Conservation (phyloP, 2,797 vertebrate genomes). For the Labeo calbasu region DNA sequence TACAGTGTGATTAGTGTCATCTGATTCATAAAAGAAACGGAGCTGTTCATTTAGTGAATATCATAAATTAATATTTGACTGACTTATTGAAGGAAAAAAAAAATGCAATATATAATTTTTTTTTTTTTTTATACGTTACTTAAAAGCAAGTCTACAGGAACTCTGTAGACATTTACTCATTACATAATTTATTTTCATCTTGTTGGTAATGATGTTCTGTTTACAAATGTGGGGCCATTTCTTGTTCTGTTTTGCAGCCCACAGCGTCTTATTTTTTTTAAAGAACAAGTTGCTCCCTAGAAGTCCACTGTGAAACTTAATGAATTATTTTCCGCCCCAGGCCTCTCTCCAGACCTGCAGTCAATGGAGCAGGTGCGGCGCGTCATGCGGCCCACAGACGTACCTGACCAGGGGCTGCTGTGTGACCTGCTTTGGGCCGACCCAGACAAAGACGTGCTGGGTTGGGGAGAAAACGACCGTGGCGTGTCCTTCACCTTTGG, state of each 20-base stretch:
- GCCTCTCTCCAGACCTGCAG: constrained; percentile 82
- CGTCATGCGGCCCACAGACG: constrained; percentile 85
- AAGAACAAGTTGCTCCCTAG: too few relatives aligned
- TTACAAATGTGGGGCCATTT: not conserved
- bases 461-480: constrained; percentile 85
- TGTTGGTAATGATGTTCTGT: not conserved
- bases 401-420: constrained; percentile 83
- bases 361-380: constrained; percentile 86
- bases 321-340: constrained; percentile 58
- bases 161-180: too few relatives aligned
- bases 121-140: too few relatives aligned
- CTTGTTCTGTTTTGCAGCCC: not conserved
- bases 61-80: not conserved
- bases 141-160: not conserved
- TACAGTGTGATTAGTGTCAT: not conserved
- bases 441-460: constrained; percentile 83
- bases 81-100: too few relatives aligned
- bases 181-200: not conserved
- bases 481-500: constrained; percentile 85
- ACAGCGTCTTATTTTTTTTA: not conserved
- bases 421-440: constrained; percentile 86
- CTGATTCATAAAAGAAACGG: not conserved
- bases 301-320: constrained; percentile 10
- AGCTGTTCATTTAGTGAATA: not conserved
- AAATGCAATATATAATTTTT: too few relatives aligned